Percentiles rank a stretch among this genome's conserved stretches.
Conservation (phyloP, 2,888 invertebrate species). For the Adelognathus sp. region DNA sequence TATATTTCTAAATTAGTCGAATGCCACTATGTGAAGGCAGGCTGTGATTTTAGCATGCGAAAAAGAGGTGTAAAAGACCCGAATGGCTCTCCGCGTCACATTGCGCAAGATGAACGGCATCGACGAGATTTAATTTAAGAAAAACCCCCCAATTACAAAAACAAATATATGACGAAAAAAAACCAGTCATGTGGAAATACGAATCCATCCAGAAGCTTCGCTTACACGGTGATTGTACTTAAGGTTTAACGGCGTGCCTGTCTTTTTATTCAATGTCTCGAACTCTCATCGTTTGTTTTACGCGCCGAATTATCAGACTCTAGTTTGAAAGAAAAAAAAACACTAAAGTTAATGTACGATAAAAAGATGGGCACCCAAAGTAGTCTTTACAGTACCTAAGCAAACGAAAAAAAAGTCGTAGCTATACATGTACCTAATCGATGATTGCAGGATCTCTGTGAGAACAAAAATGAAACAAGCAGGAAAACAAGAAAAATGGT, state of each 20-base stretch:
- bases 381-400: conserved; percentile 54
- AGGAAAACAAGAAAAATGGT: conserved; percentile 3
- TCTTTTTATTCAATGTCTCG: conserved; percentile 58
- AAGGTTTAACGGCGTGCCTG: conserved; percentile 74
- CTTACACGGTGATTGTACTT: conserved; percentile 79
- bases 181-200: conserved; percentile 67
- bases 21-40: conserved; percentile 36
- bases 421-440: conserved; percentile 57
- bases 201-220: conserved; percentile 79
- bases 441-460: conserved; percentile 47
- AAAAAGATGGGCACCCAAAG: conserved; percentile 55
- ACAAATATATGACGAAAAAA: not conserved
- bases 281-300: not conserved
- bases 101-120: conserved; percentile 17
- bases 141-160: not conserved
- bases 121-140: conserved; percentile 1
- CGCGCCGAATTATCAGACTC: not conserved
- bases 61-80: not conserved
- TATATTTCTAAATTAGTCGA: conserved; percentile 46
- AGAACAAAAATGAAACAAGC: conserved; percentile 20
- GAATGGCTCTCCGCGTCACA: conserved; percentile 43
- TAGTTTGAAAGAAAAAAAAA: not conserved
- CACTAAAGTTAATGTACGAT: conserved; percentile 25
- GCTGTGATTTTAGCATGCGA: conserved; percentile 46
- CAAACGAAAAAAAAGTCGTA: conserved; percentile 50